A percentile compares a stretch with the other conserved stretches of the same genome.
Evolutionary conservation across 2,797 vertebrate genomes (phyloP).

Genomic region (Ctenosaura bakeri): DNA sequence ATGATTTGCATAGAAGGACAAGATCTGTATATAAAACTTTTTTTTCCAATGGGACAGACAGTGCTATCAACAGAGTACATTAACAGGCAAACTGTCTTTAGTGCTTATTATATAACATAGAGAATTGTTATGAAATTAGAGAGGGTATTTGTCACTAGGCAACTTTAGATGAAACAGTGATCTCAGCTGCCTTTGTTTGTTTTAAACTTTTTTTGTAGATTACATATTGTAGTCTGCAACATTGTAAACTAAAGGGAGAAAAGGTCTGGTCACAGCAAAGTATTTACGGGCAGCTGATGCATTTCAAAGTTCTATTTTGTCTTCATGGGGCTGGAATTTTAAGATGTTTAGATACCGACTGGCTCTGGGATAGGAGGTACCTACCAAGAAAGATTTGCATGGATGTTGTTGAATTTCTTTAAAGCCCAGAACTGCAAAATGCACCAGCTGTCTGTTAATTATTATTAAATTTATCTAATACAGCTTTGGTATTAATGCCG

Average conservation of each 20-base stretch:
- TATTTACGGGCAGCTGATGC: too few species aligned
- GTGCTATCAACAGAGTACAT: background rate
- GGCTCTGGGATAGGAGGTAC: too few species aligned
- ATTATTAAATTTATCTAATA: too few species aligned
- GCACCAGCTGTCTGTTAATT: too few species aligned
- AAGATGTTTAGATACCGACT: too few species aligned
- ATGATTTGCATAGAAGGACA: background rate
- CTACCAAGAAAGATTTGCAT: too few species aligned
- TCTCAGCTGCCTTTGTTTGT: background rate
- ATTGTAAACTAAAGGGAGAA: background rate
- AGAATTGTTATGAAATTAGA: slow-evolving; percentile 3
- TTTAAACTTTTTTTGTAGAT: background rate
- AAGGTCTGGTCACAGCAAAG: too few species aligned
- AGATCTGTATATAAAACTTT: background rate
- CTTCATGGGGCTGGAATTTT: too few species aligned
- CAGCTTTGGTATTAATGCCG: too few species aligned
- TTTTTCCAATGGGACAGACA: background rate
- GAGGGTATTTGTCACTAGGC: slow-evolving; percentile 3
- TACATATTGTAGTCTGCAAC: background rate
- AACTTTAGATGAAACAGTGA: slow-evolving; percentile 3
- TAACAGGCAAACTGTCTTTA: slow-evolving; percentile 15
- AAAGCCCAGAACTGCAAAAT: too few species aligned
- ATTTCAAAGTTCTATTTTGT: too few species aligned
- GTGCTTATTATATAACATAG: slow-evolving; percentile 14
- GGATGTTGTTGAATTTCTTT: too few species aligned